These are phyloP conservation scores for Cecropterus lyciades DNA, from an alignment of 1,140 invertebrate genomes.

Conservation along the genomic window DNA sequence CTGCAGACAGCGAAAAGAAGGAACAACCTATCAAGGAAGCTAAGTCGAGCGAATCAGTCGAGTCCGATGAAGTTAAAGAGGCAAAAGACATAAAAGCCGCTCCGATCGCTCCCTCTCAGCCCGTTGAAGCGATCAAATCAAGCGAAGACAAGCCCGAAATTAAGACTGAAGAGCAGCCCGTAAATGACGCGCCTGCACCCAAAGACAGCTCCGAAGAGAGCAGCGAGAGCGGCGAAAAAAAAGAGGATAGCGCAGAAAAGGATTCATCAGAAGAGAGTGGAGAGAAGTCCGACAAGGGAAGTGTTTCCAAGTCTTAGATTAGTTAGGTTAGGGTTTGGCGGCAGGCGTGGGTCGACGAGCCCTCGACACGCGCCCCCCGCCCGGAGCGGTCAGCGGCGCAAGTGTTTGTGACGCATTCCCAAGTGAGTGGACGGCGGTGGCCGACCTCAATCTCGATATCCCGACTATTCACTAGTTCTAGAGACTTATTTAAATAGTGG, in stretches of 20 bases:
- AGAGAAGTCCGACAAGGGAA: conserved; percentile 54
- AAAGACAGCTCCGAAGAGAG: conserved; percentile 63
- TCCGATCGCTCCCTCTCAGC: conserved; percentile 10
- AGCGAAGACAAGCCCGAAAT: conserved; percentile 42
- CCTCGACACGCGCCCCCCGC: conserved; percentile 78
- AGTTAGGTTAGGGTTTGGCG: conserved; percentile 52
- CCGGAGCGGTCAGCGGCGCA: conserved; percentile 42
- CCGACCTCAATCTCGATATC: conserved; percentile 48
- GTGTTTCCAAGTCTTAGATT: conserved; percentile 62
- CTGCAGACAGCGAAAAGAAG: conserved; percentile 22
- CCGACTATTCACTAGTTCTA: conserved; percentile 74
- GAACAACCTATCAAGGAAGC: conserved; percentile 29
- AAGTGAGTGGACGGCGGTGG: conserved; percentile 50
- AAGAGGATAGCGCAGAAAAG: conserved; percentile 48
- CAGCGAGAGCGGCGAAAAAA: conserved; percentile 57
- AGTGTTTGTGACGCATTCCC: conserved; percentile 55
- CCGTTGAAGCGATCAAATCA: conserved; percentile 21
- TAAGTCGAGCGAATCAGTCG: conserved; percentile 35
- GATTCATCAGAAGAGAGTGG: conserved; percentile 54
- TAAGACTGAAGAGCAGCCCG: conserved; percentile 47
- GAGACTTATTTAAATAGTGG: conserved; percentile 81
- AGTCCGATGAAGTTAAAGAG: conserved; percentile 34
- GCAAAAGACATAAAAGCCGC: conserved; percentile 33
- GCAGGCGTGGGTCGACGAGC: conserved; percentile 74
- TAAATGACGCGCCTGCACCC: conserved; percentile 46